Evolutionary conservation across 2,888 invertebrate genomes (phyloP).

Genomic region (Limnephilus marmoratus): DNA sequence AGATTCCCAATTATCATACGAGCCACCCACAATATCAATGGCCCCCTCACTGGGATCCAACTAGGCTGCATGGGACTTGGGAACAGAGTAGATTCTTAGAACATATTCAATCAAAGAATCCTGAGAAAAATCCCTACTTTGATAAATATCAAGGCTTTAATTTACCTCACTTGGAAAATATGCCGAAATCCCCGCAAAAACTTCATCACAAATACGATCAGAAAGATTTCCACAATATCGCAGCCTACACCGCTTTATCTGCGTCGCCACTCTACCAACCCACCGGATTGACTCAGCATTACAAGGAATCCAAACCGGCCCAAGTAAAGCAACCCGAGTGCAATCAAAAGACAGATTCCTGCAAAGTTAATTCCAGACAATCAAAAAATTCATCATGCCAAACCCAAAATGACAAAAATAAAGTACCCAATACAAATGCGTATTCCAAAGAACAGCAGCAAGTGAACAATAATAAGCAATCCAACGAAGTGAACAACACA

Average conservation of each 20-base stretch:
- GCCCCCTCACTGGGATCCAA: constrained; percentile 79
- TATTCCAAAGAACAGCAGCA: constrained; percentile 68
- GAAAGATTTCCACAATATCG: constrained; percentile 75
- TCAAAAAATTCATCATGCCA: constrained; percentile 75
- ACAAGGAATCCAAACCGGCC: constrained; percentile 73
- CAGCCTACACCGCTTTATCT: constrained; percentile 73
- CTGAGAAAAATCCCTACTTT: constrained; percentile 77
- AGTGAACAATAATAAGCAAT: constrained; percentile 72
- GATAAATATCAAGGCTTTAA: constrained; percentile 80
- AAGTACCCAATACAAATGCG: constrained; percentile 65
- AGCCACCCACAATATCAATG: constrained; percentile 81
- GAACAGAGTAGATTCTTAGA: constrained; percentile 76
- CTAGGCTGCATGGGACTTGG: constrained; percentile 76
- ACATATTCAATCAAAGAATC: constrained; percentile 70
- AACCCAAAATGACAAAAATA: constrained; percentile 75
- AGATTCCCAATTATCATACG: constrained; percentile 83
- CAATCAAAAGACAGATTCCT: constrained; percentile 72
- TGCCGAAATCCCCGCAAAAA: constrained; percentile 80
- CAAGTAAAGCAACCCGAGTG: constrained; percentile 73
- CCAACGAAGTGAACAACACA: constrained; percentile 70
- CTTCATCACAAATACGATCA: constrained; percentile 77
- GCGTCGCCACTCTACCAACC: constrained; percentile 72
- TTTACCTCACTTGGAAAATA: constrained; percentile 78
- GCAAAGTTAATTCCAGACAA: constrained; percentile 73
- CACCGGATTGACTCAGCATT: constrained; percentile 72